A percentile compares a stretch with the other conserved stretches of the same genome.
Conservation (phyloP, 2,113 vertebrate species). For the Donacobius atricapilla region DNA sequence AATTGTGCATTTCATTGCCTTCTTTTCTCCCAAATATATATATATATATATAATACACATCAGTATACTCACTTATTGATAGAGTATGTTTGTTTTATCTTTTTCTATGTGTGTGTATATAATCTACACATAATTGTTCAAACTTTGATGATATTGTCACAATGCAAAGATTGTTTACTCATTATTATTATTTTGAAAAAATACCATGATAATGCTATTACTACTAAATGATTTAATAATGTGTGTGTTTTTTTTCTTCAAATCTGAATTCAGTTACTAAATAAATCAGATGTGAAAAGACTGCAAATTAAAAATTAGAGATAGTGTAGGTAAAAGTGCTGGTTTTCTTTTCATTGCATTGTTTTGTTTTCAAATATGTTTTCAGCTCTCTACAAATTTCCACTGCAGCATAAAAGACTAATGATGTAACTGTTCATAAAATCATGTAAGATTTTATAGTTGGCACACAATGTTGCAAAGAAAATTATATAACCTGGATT, state of each 20-base stretch:
- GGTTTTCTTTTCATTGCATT: background rate
- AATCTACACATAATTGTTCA: background rate
- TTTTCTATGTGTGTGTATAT: background rate
- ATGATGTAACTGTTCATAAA: background rate
- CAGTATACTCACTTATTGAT: background rate
- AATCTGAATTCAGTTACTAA: background rate
- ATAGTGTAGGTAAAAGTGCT: background rate
- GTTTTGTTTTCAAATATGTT: background rate
- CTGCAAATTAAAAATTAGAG: background rate
- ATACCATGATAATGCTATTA: background rate
- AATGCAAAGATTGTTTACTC: background rate
- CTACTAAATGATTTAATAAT: background rate
- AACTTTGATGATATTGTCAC: background rate
- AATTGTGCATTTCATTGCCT: background rate
- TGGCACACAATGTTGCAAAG: background rate
- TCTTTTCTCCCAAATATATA: background rate
- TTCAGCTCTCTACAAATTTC: background rate
- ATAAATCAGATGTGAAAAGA: background rate
- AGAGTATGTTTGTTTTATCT: background rate
- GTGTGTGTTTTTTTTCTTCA: rapidly evolving
- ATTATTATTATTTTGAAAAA: background rate
- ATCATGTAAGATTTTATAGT: background rate
- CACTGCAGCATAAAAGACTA: background rate
- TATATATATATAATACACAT: background rate
- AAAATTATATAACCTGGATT: background rate